Conservation (phyloP, 2,888 invertebrate species). For the Caenorhabditis auriculariae region DNA sequence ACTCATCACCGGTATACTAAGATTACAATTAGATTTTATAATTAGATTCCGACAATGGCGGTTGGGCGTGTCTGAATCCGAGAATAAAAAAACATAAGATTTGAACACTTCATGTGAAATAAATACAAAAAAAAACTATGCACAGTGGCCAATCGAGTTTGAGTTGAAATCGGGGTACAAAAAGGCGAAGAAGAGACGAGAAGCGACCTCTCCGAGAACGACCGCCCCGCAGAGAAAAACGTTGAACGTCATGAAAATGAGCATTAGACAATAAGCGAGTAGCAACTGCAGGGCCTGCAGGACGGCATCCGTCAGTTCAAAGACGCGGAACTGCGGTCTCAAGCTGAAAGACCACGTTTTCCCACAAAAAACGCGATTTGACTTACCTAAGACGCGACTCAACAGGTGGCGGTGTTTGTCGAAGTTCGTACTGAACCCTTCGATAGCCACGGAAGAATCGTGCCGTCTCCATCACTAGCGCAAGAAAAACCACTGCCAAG, state of each 20-base stretch:
- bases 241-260: constrained; percentile 63
- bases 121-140: no score
- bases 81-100: no score
- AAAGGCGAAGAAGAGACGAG: constrained; percentile 25
- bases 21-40: no score
- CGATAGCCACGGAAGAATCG: constrained; percentile 50
- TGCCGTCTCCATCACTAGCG: constrained; percentile 50
- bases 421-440: constrained; percentile 13
- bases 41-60: no score
- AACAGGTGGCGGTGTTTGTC: constrained; percentile 13
- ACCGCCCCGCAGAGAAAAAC: constrained; percentile 56
- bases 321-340: constrained; percentile 16
- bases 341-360: constrained; percentile 9
- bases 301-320: constrained; percentile 37
- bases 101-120: no score
- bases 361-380: background rate
- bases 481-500: constrained; percentile 43
- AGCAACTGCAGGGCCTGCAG: constrained; percentile 49
- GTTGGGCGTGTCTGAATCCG: no score
- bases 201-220: constrained; percentile 53
- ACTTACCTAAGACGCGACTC: constrained; percentile 27
- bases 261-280: constrained; percentile 56
- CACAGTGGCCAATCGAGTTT: constrained; percentile 14
- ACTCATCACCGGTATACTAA: no score
- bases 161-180: constrained; percentile 27